Base-by-base conservation (phyloP, 2,797 vertebrate genomes). In the Labeo calbasu region DNA sequence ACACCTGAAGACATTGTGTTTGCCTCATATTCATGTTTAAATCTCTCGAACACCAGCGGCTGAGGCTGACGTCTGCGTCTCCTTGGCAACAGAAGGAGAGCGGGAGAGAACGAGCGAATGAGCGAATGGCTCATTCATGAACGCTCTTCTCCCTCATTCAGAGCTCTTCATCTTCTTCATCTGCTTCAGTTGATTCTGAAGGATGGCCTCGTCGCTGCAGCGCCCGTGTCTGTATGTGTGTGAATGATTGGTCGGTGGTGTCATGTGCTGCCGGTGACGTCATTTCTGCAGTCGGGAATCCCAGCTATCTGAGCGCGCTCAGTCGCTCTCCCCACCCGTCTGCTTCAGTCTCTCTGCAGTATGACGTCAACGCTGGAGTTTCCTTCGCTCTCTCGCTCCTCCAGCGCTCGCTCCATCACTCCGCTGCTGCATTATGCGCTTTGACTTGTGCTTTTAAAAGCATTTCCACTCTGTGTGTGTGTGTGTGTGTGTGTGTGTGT, bases 201-300 rank as follows among this genome's bases (percentile, higher is more conserved):
- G n/a, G 11, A 61, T 9, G 21, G 17, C 51, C 13, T 66, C 25
- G 12, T 17, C 14, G 43, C 69, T 78, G 51, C 15, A 23, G 71
- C 0, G n/a, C 1, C 19, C 79, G 76, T 25, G 57, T 59, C 63
- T 43, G 46, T 66, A 84, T 82, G 63, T 48, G 75, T 76, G 78
- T 69, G 82, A 48, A 71, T 87, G 84, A 86, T 73, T 84, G 87
- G 87, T 80, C 77, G 61, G 59, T 28, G 77, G 82, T 80, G 86
- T 87, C 86, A 86, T 88, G 87, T 87, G 86, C 88, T 86, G 87
- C 87, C 88, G 90, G 89, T 93, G 93, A 94, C 88, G 91, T 87
- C 81, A 88, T 90, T 90, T 88, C 90, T 89, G 89, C 90, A 92
- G 91, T 90, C 91, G 93, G 94, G 93, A 95, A 92, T 94, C 93